phyloP scores from a whole-genome alignment of 1,140 invertebrate species.

The Atta texana region DNA sequence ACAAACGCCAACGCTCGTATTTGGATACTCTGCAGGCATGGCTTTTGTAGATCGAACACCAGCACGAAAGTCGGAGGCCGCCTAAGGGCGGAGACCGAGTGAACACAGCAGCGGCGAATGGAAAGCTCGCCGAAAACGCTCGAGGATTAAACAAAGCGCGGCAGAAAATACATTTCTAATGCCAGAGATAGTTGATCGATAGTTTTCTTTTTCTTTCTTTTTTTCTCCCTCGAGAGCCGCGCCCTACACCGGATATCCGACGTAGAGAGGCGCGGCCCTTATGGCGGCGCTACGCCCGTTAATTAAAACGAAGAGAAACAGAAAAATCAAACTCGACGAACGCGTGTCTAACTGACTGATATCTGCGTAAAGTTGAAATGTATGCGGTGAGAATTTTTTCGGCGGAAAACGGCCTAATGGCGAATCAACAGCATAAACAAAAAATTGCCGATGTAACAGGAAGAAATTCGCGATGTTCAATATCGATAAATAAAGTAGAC shows the following conservation, averaged over 20 bases:
- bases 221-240: not conserved
- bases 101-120: slow-evolving; percentile 38
- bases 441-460: not conserved
- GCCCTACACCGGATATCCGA: slow-evolving; percentile 20
- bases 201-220: not conserved
- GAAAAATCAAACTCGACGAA: slow-evolving; percentile 19
- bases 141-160: slow-evolving; percentile 57
- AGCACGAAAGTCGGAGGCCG: slow-evolving; percentile 42
- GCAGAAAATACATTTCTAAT: slow-evolving; percentile 58
- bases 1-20: slow-evolving; percentile 55
- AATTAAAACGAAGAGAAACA: slow-evolving; percentile 50
- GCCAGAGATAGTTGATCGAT: slow-evolving; percentile 47
- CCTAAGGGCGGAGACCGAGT: slow-evolving; percentile 31
- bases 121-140: slow-evolving; percentile 9
- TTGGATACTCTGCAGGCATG: slow-evolving; percentile 38
- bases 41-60: slow-evolving; percentile 58
- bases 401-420: slow-evolving; percentile 2
- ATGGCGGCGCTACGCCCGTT: not conserved
- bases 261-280: slow-evolving; percentile 29
- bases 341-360: slow-evolving; percentile 30
- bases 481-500: slow-evolving; percentile 26
- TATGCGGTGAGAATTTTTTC: not conserved
- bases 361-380: not conserved
- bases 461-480: not conserved
- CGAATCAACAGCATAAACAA: slow-evolving; percentile 13